Base-by-base conservation (phyloP, 2,888 invertebrate genomes). In the Gibbula magus region DNA sequence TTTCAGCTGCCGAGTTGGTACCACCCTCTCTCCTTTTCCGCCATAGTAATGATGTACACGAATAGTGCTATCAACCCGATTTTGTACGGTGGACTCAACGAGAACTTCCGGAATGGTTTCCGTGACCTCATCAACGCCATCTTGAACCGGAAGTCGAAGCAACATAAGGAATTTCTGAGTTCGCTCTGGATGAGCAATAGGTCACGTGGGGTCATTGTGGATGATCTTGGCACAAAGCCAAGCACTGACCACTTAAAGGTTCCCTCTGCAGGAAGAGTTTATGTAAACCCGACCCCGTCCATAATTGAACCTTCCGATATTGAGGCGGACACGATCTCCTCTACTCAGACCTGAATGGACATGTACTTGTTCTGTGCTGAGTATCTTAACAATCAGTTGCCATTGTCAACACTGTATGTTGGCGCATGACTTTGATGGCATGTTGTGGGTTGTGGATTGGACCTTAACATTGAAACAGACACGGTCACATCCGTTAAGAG, bases 1-100 rank as follows among this genome's bases (percentile, higher is more conserved):
- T 85, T 85, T 4, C 85, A 90, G 90, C 79, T 89, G 22, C 89
- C 89, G 1, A 80, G 79, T 18, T 90, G 90, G 90, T 90, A 86
- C 75, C 67, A 82, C 0, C 86, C 86, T 0, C 81, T 90, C 18
- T 86, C 89, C 79, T 90, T 89, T 81, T 85, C 87, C 8, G 87
- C 89, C 13, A 88, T 90, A 16, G 82, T 86, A n/a, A 82, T 90
- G 66, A 80, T 90, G 85, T 89, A 90, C 80, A 86, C 88, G 7
- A 90, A 90, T 85, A 88, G 89, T 35, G 88, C 88, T 29, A 82
- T 90, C 56, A 90, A 90, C 77, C 90, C 90, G 0, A 86, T 90
- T 66, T 82, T 90, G 16, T 90, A 90, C 78, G 89, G 87, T 1
- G 89, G 89, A 4, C 81, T 90, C 66, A 90, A 90, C 83, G 88